Base-by-base conservation (phyloP, 2,888 invertebrate species). In the Phorcus lineatus region DNA sequence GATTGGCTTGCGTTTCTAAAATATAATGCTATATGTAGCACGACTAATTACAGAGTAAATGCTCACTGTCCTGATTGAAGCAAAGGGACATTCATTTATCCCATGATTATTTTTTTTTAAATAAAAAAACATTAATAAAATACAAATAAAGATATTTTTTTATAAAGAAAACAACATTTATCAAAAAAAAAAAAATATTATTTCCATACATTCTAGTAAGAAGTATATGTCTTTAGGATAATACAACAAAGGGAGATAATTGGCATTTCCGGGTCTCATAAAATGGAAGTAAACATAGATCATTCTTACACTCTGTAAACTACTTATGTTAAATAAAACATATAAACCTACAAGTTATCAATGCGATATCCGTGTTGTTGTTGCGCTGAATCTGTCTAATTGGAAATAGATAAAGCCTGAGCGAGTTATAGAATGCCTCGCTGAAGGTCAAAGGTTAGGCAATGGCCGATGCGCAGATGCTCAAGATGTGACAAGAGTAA, bases 1-100 rank as follows among this genome's bases (percentile, higher is more conserved):
- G 85, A 90, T 90, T 90, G 90, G 90, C 80, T 57, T 36, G 47
- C 52, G 28, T 31, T 36, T 76, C 28, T 53, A 76, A 53, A 53
- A 76, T 55, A 53, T 55, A 55, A 55, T 54, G 52, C 53, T 36
- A 54, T 28, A n/a, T n/a, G 24, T 22, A 22, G 16, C 28, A n/a
- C 76, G n/a, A 76, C 55, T 55, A 76, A n/a, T 70, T 70, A 70
- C 6, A 31, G 40, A 7, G 57, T 11, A 19, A 57, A n/a, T 11
- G 13, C 6, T 7, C 19, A 19, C 6, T 57, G 57, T 22, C 19
- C 17, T n/a, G 2, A 7, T 3, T 57, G 22, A 4, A 57, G 57
- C 19, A 57, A 57, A 55, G 11, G 6, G 19, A 22, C 57, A 57
- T 55, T 36, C 47, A 9, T 47, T 6, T 47, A 6, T 6, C 13